phyloP scores from a whole-genome alignment of 2,113 vertebrate genomes.

The Procavia capensis region DNA sequence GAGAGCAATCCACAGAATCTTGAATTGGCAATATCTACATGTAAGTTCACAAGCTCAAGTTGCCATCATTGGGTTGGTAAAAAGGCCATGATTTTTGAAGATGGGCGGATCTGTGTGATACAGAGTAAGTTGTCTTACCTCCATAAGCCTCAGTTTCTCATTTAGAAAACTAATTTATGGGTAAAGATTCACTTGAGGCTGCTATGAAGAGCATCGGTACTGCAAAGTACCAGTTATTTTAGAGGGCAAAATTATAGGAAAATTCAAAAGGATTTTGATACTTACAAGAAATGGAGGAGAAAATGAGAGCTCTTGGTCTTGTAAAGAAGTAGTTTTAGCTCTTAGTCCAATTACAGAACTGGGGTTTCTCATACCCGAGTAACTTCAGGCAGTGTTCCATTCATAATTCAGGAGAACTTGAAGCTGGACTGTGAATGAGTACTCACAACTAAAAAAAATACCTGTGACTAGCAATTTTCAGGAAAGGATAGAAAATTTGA shows the following conservation, averaged over 20 bases:
- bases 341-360: neutral
- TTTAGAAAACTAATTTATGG: constrained; percentile 29
- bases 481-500: neutral
- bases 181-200: neutral
- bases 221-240: constrained; percentile 9
- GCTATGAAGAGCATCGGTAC: neutral
- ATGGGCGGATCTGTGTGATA: neutral
- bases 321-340: neutral
- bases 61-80: neutral
- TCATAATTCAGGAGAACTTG: neutral
- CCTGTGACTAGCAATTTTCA: neutral
- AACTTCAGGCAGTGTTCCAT: neutral
- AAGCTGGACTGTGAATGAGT: neutral
- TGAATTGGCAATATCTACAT: neutral
- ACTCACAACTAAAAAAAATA: neutral
- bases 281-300: neutral
- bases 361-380: neutral
- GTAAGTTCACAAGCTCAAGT: neutral
- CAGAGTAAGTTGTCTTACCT: neutral
- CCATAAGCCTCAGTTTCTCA: neutral
- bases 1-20: neutral
- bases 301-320: neutral
- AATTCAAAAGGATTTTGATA: constrained; percentile 4
- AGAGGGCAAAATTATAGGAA: neutral
- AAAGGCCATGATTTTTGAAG: neutral